Base-by-base conservation (phyloP, 2,888 invertebrate genomes). In the Hirtodrosophila histrioides region DNA sequence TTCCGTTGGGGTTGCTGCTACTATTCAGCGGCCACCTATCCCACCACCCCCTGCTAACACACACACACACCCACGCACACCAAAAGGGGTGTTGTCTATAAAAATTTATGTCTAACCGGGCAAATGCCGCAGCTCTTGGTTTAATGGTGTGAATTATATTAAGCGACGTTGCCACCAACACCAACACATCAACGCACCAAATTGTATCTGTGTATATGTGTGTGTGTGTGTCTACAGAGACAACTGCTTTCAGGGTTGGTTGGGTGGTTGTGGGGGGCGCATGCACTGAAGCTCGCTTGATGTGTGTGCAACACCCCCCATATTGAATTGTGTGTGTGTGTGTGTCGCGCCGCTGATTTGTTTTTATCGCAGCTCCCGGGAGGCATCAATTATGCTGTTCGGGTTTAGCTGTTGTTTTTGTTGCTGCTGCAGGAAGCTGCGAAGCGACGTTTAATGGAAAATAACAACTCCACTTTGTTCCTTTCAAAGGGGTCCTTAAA, bases 111-210 rank as follows among this genome's bases (percentile, higher is more conserved):
- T 78, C 86, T 70, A 82, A 83, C 79, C 69, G 83, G 82, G 78
- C 66, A 83, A 84, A 80, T 75, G 75, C 81, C 81, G 63, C 85
- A 86, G 87, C 75, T 75, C 75, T 87, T 66, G 85, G 84, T 86
- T 88, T 88, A 88, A 84, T 84, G 84, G 84, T 88, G 84, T 88
- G 88, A 88, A 84, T 84, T 82, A 82, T 82, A 82, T 86, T 81
- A 83, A 73, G 79, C 83, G 79, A 67, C 64, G 64, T 56, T 61
- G 61, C 56, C 70, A 64, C 53, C 45, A 50, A 48, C 43, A 43
- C 5, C 27, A 44, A 41, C 64, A 62, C 62, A 72, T 62, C 56
- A 62, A 49, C 44, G 51, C 33, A 44, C 50, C 24, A 44, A 45
- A 33, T 3, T 55, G 55, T 39, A 29, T 36, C 37, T 49, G 49